phyloP scores from a whole-genome alignment of 2,888 invertebrate genomes.

The Drosophila phalerata region DNA sequence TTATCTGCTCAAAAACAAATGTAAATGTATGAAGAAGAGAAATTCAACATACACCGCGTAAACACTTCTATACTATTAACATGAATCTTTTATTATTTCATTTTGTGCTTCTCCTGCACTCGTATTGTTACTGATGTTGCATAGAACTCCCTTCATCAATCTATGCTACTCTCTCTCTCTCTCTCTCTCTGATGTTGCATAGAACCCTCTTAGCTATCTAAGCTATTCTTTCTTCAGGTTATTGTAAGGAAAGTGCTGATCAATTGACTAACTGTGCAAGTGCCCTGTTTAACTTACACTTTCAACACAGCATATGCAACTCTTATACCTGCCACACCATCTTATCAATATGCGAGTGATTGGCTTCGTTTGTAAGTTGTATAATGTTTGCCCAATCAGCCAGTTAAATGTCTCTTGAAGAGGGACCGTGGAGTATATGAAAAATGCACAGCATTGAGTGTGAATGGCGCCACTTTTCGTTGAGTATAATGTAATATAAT shows the following conservation, averaged over 20 bases:
- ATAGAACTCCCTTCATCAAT: too few species aligned
- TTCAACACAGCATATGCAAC: neutral
- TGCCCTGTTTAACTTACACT: neutral
- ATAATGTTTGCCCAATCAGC: constrained; percentile 60
- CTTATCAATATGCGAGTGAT: constrained; percentile 51
- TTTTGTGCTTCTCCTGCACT: constrained; percentile 9
- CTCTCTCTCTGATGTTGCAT: too few species aligned
- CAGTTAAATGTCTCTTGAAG: constrained; percentile 20
- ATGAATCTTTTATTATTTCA: constrained; percentile 59
- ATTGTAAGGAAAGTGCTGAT: constrained; percentile 8
- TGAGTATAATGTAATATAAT: too few species aligned
- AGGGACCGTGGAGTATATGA: constrained; percentile 21
- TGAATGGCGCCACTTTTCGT: constrained; percentile 44
- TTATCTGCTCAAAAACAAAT: constrained; percentile 23
- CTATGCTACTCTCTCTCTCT: too few species aligned
- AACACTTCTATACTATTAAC: constrained; percentile 48
- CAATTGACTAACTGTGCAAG: constrained; percentile 10
- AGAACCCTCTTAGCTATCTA: neutral
- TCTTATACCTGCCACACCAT: neutral
- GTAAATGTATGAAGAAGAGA: neutral
- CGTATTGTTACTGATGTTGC: neutral
- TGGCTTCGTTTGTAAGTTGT: constrained; percentile 57
- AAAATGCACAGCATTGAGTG: constrained; percentile 45
- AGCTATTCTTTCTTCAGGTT: constrained; percentile 7
- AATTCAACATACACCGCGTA: constrained; percentile 52